Evolutionary conservation across 2,888 invertebrate species (phyloP).

Genomic region (Caradrina kadenii): DNA sequence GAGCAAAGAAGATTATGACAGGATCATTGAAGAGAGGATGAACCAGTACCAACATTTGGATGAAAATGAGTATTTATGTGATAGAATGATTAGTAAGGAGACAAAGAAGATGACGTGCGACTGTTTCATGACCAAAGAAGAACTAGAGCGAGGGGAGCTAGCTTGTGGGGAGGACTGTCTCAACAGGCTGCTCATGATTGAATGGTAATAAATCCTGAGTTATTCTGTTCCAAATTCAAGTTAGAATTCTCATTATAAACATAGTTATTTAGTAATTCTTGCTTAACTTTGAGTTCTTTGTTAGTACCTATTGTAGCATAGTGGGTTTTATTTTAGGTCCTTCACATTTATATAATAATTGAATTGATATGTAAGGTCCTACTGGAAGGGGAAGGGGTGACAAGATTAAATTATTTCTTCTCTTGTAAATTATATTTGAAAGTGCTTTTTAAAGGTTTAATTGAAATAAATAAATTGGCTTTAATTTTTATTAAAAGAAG

Average conservation of each 20-base stretch:
- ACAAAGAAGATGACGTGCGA: constrained; percentile 98
- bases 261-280: too few relatives aligned
- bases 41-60: constrained; percentile 95
- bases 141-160: constrained; percentile 94
- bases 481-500: too few relatives aligned
- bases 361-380: too few relatives aligned
- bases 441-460: too few relatives aligned
- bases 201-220: constrained; percentile 92
- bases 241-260: background rate
- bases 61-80: constrained; percentile 96
- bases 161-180: constrained; percentile 99
- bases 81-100: constrained; percentile 96
- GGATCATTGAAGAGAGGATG: constrained; percentile 90
- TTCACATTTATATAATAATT: too few relatives aligned
- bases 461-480: too few relatives aligned
- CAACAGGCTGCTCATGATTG: constrained; percentile 99
- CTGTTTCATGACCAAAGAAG: constrained; percentile 97
- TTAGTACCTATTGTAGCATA: too few relatives aligned
- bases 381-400: too few relatives aligned
- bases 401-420: too few relatives aligned
- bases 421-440: too few relatives aligned
- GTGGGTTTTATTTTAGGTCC: too few relatives aligned
- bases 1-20: constrained; percentile 85
- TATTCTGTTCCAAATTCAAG: constrained; percentile 4
- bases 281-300: too few relatives aligned